Base-by-base conservation (phyloP, 2,888 invertebrate genomes). In the Rhynchonema sp. region DNA sequence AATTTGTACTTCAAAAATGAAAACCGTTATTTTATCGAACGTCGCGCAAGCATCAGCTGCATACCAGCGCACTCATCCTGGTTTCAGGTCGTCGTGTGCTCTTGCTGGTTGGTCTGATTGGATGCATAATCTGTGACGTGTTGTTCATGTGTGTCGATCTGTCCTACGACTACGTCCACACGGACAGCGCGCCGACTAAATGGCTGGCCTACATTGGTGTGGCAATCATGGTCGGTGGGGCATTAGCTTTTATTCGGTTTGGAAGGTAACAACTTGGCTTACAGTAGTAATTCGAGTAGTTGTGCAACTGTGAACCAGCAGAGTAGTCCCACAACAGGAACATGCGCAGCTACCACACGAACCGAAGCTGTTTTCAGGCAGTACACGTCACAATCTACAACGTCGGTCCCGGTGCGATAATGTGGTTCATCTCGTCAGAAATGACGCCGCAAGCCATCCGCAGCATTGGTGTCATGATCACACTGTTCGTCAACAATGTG, bases 321-420 rank as follows among this genome's bases (percentile, higher is more conserved):
- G n/a, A n/a, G n/a, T n/a, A n/a, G n/a, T n/a, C n/a, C n/a, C n/a
- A n/a, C n/a, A n/a, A n/a, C n/a, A n/a, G n/a, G n/a, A n/a, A n/a
- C n/a, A n/a, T n/a, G n/a, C n/a, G n/a, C n/a, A n/a, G n/a, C n/a
- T n/a, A n/a, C n/a, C n/a, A n/a, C n/a, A n/a, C n/a, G n/a, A n/a
- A n/a, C n/a, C n/a, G n/a, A n/a, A n/a, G n/a, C n/a, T n/a, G n/a
- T n/a, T n/a, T n/a, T n/a, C 54, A 60, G n/a, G 22, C 54, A 6
- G 30, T 61, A 2, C 61, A 59, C 53, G 61, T 61, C 3, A 30
- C 46, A 23, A 29, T 60, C 9, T 61, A 30, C 57, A 61, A 61
- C 46, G 26, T 61, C 22, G 61, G 61, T n/a, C 61, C 61, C 29
- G 61, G 61, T 2, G 54, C 61, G n/a, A 56, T 61, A 13, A 29